Base-by-base conservation (phyloP, 2,797 vertebrate species). In the Rhabdomys pumilio region DNA sequence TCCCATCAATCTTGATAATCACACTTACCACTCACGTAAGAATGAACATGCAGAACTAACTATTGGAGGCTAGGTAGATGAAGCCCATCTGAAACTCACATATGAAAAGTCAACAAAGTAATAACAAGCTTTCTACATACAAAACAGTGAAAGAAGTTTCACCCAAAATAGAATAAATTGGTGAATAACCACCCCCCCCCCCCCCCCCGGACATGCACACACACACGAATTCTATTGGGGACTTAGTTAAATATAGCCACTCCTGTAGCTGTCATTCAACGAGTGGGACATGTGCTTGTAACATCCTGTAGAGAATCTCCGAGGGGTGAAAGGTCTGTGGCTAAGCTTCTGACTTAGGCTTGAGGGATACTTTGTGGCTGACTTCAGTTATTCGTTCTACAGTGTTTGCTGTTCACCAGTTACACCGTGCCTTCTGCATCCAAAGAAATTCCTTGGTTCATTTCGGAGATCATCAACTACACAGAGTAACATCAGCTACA, bases 141-240 rank as follows among this genome's bases (percentile, higher is more conserved):
- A 89, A 88, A 95, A 90, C 34, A 15, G 76, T 84, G 17, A 92
- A 69, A 22, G 10, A 89, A 7, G 82, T 93, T 69, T 73, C 55
- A 91, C 22, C 53, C 38, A 93, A 86, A 77, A 89, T 75, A 82
- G 86, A 94, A 89, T 41, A 87, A 95, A 86, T n/a, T 57, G 77
- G 34, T 38, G 22, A 61, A 61, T 26, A 38, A 41, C 22, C 77
- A 55, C 50, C 1, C n/a, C 20, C 20, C 15, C 7, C 38, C 0
- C 50, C 1, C n/a, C 20, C 20, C 15, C 7, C 38, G 0, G 3
- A 44, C 57, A 81, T 34, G 57, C 55, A 82, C 24, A 53, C 47
- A 41, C 13, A 61, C 81, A 41, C 38, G 50, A 1, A 50, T 50
- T n/a, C 29, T 85, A 11, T 50, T 17, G 4, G n/a, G 20, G 59